Conservation (phyloP, 2,888 invertebrate genomes). For the Halictus quadricinctus region DNA sequence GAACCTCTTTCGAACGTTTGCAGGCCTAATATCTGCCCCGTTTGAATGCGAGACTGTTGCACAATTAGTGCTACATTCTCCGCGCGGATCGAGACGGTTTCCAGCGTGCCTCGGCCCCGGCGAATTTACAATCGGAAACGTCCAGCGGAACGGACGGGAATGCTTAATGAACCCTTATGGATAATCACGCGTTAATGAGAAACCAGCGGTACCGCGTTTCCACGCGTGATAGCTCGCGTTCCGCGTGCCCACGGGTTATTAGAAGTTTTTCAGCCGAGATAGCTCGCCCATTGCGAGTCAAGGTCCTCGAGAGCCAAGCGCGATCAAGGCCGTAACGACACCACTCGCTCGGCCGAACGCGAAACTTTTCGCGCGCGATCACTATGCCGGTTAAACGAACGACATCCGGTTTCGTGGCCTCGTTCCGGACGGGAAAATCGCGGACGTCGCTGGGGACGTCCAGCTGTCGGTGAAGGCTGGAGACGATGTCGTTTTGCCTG, state of each 20-base stretch:
- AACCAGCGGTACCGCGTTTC: slow-evolving; percentile 22
- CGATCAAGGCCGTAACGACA: slow-evolving; percentile 49
- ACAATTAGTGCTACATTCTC: slow-evolving; percentile 39
- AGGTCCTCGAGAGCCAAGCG: slow-evolving; percentile 38
- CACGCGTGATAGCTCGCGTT: neutral
- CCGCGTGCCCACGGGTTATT: slow-evolving; percentile 56
- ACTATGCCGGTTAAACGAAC: slow-evolving; percentile 42
- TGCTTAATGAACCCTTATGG: slow-evolving; percentile 50
- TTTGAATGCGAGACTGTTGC: slow-evolving; percentile 4
- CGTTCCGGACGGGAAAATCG: neutral
- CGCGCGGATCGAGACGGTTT: slow-evolving; percentile 6
- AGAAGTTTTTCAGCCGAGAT: slow-evolving; percentile 59
- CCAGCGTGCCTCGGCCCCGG: slow-evolving; percentile 19
- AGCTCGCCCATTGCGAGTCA: slow-evolving; percentile 50
- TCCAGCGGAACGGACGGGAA: neutral
- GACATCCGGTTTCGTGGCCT: slow-evolving; percentile 8
- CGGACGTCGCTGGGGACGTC: neutral
- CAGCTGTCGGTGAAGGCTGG: neutral
- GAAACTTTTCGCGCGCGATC: slow-evolving; percentile 29
- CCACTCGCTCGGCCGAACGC: slow-evolving; percentile 10
- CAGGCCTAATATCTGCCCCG: slow-evolving; percentile 6
- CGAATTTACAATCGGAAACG: slow-evolving; percentile 44
- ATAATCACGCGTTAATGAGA: slow-evolving; percentile 52
- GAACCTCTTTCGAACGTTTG: neutral
- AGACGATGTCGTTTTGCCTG: neutral